Base-by-base conservation (phyloP, 1,140 invertebrate species). In the Bombus waltoni region DNA sequence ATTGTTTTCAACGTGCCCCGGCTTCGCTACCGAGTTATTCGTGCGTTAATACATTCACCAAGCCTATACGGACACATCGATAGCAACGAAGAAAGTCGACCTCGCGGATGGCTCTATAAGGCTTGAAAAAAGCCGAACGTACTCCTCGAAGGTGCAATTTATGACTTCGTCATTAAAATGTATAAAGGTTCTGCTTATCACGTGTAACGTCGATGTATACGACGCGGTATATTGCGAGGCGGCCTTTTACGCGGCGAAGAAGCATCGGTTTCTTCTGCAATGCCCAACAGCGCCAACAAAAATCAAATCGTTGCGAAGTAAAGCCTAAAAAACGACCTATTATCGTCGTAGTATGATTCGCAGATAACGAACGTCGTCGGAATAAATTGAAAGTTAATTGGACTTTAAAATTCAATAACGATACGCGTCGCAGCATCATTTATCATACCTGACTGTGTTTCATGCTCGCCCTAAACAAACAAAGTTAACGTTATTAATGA, bases 111-210 rank as follows among this genome's bases (percentile, higher is more conserved):
- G n/a, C 75, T 80, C 83, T 72, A 85, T 80, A 80, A 79, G 83
- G 83, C n/a, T n/a, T 53, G 76, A 80, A 85, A 84, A 79, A 85
- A 85, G n/a, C 40, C 11, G 66, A 44, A 38, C 62, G 74, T 44
- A 53, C 42, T 44, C 65, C 38, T 68, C 65, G 40, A 47, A 79
- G 47, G 38, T 32, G 53, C 75, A 80, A 80, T 80, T 85, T 80
- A 78, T 83, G 76, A 72, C 76, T 78, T 72, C 76, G 76, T 80
- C 75, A 72, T 85, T 80, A 80, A 85, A 85, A 85, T 80, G 83
- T 80, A 80, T 59, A 85, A 85, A 80, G 81, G 62, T 68, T 70
- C 74, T 78, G 81, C 74, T 83, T 83, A 83, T 83, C 81, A 57
- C 62, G 42, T n/a, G 13, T 62, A 35, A 74, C 73, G 35, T n/a